Evolutionary conservation across 2,113 vertebrate genomes (phyloP), one percentile per base, ranked within the genome.

Genomic region (Pteruthius melanotis): DNA sequence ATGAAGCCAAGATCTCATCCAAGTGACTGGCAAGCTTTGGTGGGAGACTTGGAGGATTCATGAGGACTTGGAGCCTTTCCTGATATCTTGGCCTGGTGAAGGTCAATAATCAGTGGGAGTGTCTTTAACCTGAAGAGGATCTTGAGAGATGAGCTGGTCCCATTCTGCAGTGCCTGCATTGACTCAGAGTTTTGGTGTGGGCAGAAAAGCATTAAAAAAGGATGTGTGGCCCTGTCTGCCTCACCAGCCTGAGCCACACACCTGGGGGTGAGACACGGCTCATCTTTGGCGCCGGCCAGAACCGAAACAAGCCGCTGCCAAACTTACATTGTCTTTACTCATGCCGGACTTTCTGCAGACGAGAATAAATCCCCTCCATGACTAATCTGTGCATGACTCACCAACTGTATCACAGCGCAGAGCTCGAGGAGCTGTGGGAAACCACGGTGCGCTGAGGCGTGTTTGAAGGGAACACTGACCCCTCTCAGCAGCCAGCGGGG

Each of bases 321-420:
- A 72, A 42, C 54, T 66, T 8, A 1, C 35, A 3, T 19, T 57
- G 81, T 56, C 87, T 78, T 83, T 94, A 87, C 66, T 95, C 90
- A 90, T 11, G 74, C 87, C 0, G 59, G 93, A 93, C 91, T 91
- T 94, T 93, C 89, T 69, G 66, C 52, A 72, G 87, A 79, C 61
- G 27, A 83, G 89, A 95, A 83, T 89, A 91, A 91, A 83, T 50
- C 66, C 90, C 64, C 61, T 79, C 71, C 44, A 11, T 94, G 95
- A 95, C 87, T 95, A 95, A 95, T 87, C 42, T 52, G 90, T 70
- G 75, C 45, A 30, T 96, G 96, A 96, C 50, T 96, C 95, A 93
- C 84, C 75, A 77, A 13, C 79, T 76, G 71, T 14, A 47, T 39
- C 84, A 11, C 50, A 72, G 69, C 1, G 2, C 64, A 53, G 66